These are phyloP conservation scores for Stenurella melanura DNA, from an alignment of 2,888 invertebrate species.

Conservation along the genomic window DNA sequence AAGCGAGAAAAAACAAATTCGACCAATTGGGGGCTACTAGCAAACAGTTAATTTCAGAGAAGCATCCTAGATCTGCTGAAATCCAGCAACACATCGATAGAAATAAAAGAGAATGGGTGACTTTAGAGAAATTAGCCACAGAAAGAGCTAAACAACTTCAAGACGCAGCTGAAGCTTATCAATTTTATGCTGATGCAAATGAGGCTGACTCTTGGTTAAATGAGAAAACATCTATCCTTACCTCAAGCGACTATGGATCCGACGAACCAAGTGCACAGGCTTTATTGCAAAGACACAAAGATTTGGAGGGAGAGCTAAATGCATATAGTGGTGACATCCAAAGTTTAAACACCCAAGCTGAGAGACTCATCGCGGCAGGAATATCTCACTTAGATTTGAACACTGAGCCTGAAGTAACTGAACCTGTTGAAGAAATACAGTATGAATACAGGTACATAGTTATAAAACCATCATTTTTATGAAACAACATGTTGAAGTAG, in stretches of 20 bases:
- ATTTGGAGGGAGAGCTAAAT: conserved; percentile 90
- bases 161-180: conserved; percentile 94
- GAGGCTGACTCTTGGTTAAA: conserved; percentile 98
- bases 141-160: conserved; percentile 84
- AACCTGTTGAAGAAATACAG: conserved; percentile 80
- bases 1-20: conserved; percentile 83
- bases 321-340: conserved; percentile 92
- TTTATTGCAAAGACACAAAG: conserved; percentile 88
- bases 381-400: conserved; percentile 82
- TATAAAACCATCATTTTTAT: background rate
- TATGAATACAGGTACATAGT: conserved; percentile 66
- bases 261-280: conserved; percentile 95
- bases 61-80: conserved; percentile 88
- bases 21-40: conserved; percentile 80
- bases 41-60: conserved; percentile 82
- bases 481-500: no score
- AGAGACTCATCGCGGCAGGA: conserved; percentile 83
- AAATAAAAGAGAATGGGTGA: conserved; percentile 90
- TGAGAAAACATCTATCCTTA: conserved; percentile 94
- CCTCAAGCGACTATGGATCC: conserved; percentile 90
- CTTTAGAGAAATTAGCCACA: conserved; percentile 88
- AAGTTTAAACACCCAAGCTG: conserved; percentile 85
- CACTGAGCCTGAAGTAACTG: conserved; percentile 79
- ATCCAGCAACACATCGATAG: conserved; percentile 87
- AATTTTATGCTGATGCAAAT: conserved; percentile 98